Base-by-base conservation (phyloP, 2,888 invertebrate species). In the Encarsia formosa region DNA sequence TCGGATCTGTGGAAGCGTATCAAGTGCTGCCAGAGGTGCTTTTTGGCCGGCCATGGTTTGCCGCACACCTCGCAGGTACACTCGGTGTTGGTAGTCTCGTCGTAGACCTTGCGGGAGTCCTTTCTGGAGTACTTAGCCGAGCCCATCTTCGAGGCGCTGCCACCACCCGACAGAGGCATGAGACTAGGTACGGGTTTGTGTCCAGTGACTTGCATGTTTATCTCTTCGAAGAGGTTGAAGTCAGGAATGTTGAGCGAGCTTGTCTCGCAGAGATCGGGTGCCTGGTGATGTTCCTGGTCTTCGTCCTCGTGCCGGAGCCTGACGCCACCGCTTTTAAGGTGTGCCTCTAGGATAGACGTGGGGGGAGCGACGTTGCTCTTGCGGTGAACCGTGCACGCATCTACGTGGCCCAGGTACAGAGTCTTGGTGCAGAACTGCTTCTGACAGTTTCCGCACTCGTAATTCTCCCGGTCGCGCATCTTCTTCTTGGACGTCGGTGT, bases 1-100 rank as follows among this genome's bases (percentile, higher is more conserved):
- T 78, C 79, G 9, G 74, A 67, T 43, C 79, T 76, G 64, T 81
- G 81, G 61, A 80, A 81, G 6, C 81, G 73, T 32, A 77, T 77
- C 45, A 81, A 70, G 65, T 82, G 81, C 61, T 81, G 81, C 81
- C 81, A 82, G 1, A 81, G 67, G 59, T 81, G 81, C 58, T 81
- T 80, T 58, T 80, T 80, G 0, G 80, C 80, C 1, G 81, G 80
- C 81, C 81, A 82, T 9, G 77, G 77, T 62, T 81, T 81, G 5
- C 77, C 75, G 58, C 81, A 82, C n/a, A 81, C 78, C 59, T 80
- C 80, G 58, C 81, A 74, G 0, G 71, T 66, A 38, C 73, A 74
- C 23, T 70, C 73, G 8, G 73, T 74, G 26, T 74, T 73, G 1
- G 73, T 73, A 5, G 71, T 70, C 59, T 80, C 79, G 9, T 79